Conservation (phyloP, 2,888 invertebrate genomes). For the Nemotelus pantherinus region DNA sequence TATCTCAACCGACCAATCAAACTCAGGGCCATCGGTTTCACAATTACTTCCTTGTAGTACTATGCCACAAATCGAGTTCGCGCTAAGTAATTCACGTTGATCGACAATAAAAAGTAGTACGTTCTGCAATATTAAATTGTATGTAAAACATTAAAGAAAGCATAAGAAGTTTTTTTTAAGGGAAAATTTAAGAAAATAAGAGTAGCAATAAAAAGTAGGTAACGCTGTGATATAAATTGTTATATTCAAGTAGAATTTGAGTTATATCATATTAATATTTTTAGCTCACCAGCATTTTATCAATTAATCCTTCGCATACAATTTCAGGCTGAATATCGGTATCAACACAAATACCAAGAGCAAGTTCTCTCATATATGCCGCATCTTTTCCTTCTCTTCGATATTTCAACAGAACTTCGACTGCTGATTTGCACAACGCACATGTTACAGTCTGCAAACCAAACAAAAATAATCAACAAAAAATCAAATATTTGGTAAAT, state of each 20-base stretch:
- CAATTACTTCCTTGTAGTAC: slow-evolving; percentile 59
- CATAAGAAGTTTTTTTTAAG: background rate
- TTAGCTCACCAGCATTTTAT: slow-evolving; percentile 69
- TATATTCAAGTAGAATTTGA: no score
- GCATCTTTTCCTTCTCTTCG: slow-evolving; percentile 65
- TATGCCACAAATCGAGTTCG: slow-evolving; percentile 63
- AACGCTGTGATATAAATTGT: no score
- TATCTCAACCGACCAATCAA: slow-evolving; percentile 58
- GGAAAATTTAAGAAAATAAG: background rate
- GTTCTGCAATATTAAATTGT: slow-evolving; percentile 65
- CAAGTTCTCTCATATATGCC: slow-evolving; percentile 63
- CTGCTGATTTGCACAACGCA: slow-evolving; percentile 57
- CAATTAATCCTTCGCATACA: slow-evolving; percentile 72
- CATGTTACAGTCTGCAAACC: slow-evolving; percentile 56
- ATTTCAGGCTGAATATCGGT: slow-evolving; percentile 69
- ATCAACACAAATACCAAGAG: slow-evolving; percentile 67
- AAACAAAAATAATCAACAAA: background rate
- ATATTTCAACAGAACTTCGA: slow-evolving; percentile 57
- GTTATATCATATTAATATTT: no score
- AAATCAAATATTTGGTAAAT: background rate
- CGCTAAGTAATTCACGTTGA: slow-evolving; percentile 66
- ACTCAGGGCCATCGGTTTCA: slow-evolving; percentile 53
- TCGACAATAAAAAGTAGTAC: slow-evolving; percentile 71
- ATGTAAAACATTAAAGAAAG: background rate
- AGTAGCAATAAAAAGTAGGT: no score